Percentiles rank a stretch among this genome's conserved stretches.
Evolutionary conservation across 1,140 invertebrate species (phyloP).

Genomic region (Aphelenchoides fujianensis): DNA sequence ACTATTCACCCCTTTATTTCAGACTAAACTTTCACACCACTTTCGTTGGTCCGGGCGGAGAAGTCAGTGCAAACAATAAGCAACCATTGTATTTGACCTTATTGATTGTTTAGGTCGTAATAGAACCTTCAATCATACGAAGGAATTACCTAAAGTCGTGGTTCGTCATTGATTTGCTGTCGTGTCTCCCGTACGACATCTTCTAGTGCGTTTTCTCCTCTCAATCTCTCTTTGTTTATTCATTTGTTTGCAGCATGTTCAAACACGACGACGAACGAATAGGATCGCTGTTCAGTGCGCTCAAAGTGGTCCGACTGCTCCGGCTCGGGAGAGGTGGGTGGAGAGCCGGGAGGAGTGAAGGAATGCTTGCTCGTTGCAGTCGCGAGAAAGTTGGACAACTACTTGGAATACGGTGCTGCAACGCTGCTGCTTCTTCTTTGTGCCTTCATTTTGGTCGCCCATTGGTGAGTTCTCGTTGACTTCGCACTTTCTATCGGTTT

Average conservation of each 20-base stretch:
- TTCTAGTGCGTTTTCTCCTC: constrained; percentile 72
- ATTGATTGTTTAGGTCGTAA: constrained; percentile 74
- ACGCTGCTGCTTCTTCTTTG: constrained; percentile 95
- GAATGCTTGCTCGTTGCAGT: no score
- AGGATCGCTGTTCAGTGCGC: constrained; percentile 93
- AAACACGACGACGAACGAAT: constrained; percentile 80
- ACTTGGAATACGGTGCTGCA: constrained; percentile 97
- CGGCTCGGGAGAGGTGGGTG: constrained; percentile 77
- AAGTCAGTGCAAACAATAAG: constrained; percentile 65
- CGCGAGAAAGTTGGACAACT: constrained; percentile 95
- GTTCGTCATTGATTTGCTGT: constrained; percentile 98
- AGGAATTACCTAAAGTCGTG: constrained; percentile 99
- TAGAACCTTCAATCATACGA: constrained; percentile 91
- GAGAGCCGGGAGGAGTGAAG: no score
- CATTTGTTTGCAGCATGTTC: no score
- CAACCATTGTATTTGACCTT: constrained; percentile 1
- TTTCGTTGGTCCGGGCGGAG: constrained; percentile 94
- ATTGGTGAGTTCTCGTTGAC: no score
- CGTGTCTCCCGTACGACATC: constrained; percentile 98
- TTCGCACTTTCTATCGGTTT: no score
- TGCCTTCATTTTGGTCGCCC: constrained; percentile 96
- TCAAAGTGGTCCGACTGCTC: constrained; percentile 94
- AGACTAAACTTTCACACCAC: constrained; percentile 99
- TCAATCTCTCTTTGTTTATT: no score
- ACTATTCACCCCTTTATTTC: no score